phyloP scores from a whole-genome alignment of 2,888 invertebrate genomes.

The Diaprepes abbreviatus region DNA sequence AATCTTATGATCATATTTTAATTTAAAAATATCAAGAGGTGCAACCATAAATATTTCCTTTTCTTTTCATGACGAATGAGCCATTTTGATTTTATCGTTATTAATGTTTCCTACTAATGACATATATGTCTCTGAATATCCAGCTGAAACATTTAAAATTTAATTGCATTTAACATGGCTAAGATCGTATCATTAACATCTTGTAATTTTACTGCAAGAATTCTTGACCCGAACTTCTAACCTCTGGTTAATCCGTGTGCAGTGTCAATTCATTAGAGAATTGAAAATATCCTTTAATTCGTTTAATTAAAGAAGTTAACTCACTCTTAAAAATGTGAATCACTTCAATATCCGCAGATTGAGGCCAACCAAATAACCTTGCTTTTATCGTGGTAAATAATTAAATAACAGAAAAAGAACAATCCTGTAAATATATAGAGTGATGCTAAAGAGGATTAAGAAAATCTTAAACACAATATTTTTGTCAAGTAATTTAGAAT shows the following conservation, averaged over 20 bases:
- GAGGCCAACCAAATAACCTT: conserved; percentile 7
- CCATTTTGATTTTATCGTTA: no score
- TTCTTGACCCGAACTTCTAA: conserved; percentile 8
- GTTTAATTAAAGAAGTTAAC: conserved; percentile 22
- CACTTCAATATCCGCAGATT: conserved; percentile 35
- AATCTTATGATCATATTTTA: no score
- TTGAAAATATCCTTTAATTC: conserved; percentile 27
- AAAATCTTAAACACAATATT: no score
- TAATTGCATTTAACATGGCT: no score
- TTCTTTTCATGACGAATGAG: no score
- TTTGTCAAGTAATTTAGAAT: no score
- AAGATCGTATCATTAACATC: no score
- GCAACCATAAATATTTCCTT: no score
- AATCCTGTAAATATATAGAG: background rate
- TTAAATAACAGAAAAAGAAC: background rate
- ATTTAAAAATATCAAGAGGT: no score
- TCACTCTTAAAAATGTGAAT: conserved; percentile 24
- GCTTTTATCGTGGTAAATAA: conserved; percentile 1
- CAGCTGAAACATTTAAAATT: no score
- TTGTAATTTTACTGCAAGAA: background rate
- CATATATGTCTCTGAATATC: no score
- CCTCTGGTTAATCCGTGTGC: conserved; percentile 25
- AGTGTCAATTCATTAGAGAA: conserved; percentile 20
- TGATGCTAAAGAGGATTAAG: background rate
- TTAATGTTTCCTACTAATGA: no score